Base-by-base conservation (phyloP, 2,888 invertebrate genomes). In the Euzetes globulus region DNA sequence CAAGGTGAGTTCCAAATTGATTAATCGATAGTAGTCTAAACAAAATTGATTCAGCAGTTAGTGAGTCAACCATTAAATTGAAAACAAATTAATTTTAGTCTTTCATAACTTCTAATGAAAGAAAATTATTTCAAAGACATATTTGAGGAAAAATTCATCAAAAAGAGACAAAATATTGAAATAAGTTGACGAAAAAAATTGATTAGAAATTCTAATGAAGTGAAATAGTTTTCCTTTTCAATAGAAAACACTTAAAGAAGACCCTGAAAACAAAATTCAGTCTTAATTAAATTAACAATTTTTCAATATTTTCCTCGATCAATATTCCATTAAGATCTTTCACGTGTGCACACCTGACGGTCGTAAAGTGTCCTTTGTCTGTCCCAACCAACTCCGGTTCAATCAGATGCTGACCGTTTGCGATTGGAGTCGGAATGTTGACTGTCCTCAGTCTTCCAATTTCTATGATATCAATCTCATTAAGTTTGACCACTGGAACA, bases 331-430 rank as follows among this genome's bases (percentile, higher is more conserved):
- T 27, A 15, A 68, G 70, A 7, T 70, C 1, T 70, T 70, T 13
- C 47, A 47, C 19, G 47, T 70, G 5, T 70, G 70, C 19, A 70
- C 70, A 27, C 70, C 70, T 27, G 70, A 70, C 47, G 70, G 70
- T 17, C 70, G 70, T 2, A 45, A 70, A 37, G 19, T 25, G 41
- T 19, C 45, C 5, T 70, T 70, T n/a, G 37, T 70, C 15, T 70
- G 70, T 70, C 70, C 70, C 22, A 4, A 70, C 41, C 25, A 25
- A 25, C 19, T 70, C 25, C 45, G 45, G 1, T 70, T 70, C 45
- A 70, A 70, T 25, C 70, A 70, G 22, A 37, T 27, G 70, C 70
- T 70, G 5, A 70, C 45, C 4, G 70, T 70, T 33, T 70, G 70
- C 19, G 70, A 70, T 22, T 70, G 70, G 70, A 70, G 45, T 19